Base-by-base conservation (phyloP, 2,888 invertebrate species). In the Latrodectus elegans region DNA sequence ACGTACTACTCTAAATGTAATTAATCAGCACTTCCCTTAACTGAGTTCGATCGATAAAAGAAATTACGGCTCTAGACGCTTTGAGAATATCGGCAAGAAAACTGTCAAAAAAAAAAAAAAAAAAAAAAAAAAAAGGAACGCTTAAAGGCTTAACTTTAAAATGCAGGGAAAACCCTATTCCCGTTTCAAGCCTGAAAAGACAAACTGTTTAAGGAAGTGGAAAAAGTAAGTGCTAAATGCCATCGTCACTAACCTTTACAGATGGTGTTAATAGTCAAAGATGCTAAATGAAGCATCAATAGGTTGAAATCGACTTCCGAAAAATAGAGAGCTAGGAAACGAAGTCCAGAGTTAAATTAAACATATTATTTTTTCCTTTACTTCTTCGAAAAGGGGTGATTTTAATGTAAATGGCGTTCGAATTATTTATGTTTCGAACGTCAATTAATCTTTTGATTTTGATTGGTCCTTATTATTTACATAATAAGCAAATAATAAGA, bases 1-100 rank as follows among this genome's bases (percentile, higher is more conserved):
- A 60, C 60, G 12, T 8, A 60, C 60, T 60, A 60, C 60, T 60
- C 14, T 60, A 60, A 60, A 60, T 15, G 60, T n/a, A 60, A 60
- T 60, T 60, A 60, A 60, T 60, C 60, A 60, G 60, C 60, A 60
- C 12, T 60, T 60, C 60, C 60, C 60, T n/a, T 60, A 60, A 60
- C 60, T 60, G 60, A n/a, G 60, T 60, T 10, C 12, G 60, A 60
- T 60, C 60, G 60, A 60, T 60, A 10, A 60, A 12, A 60, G 60
- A 60, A 60, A 60, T 60, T 60, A 60, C 60, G 12, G 60, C 8
- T 60, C n/a, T n/a, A 6, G 12, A 15, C n/a, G n/a, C 12, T 15
- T 60, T 15, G 60, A 60, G 60, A 60, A 60, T 60, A 60, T 60
- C n/a, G 60, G n/a, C 12, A n/a, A 60, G 60, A n/a, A n/a, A n/a